Percentiles rank a stretch among this genome's conserved stretches.
Evolutionary conservation across 2,797 vertebrate species (phyloP).

Genomic region (Kryptolebias ocellatus): DNA sequence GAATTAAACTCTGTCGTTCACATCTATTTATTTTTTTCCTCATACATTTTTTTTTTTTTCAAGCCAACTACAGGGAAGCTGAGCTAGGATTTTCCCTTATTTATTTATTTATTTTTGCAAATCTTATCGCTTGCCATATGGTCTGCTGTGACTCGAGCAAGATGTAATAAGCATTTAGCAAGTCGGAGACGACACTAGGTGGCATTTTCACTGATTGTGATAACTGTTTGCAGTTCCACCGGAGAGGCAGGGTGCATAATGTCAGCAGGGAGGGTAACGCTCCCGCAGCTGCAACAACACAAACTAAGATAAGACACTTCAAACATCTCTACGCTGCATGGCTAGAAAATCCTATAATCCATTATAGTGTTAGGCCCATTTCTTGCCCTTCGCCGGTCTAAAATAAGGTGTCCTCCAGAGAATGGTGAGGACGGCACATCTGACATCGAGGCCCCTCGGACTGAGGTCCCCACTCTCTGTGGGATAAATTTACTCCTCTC

Average conservation of each 20-base stretch:
- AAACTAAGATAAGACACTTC: slow-evolving; percentile 22
- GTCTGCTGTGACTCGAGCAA: slow-evolving; percentile 45
- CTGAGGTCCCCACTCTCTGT: slow-evolving; percentile 47
- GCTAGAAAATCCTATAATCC: slow-evolving; percentile 17
- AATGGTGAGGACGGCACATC: slow-evolving; percentile 18
- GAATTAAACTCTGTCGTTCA: slow-evolving; percentile 52
- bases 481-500: slow-evolving; percentile 70
- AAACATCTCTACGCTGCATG: slow-evolving; percentile 1
- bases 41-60: slow-evolving; percentile 18
- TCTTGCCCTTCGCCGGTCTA: slow-evolving; percentile 44
- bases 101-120: background rate
- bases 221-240: slow-evolving; percentile 32
- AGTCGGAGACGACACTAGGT: slow-evolving; percentile 62
- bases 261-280: slow-evolving; percentile 5
- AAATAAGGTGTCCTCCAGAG: slow-evolving; percentile 35
- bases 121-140: slow-evolving; percentile 62
- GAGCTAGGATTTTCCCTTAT: slow-evolving; percentile 9
- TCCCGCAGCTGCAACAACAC: background rate
- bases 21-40: slow-evolving; percentile 56
- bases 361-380: background rate
- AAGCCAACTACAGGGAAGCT: slow-evolving; percentile 12
- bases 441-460: slow-evolving; percentile 28
- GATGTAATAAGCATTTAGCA: slow-evolving; percentile 69
- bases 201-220: slow-evolving; percentile 71
- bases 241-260: slow-evolving; percentile 41